Conservation (phyloP, 2,797 vertebrate genomes). For the Remorina albescens region DNA sequence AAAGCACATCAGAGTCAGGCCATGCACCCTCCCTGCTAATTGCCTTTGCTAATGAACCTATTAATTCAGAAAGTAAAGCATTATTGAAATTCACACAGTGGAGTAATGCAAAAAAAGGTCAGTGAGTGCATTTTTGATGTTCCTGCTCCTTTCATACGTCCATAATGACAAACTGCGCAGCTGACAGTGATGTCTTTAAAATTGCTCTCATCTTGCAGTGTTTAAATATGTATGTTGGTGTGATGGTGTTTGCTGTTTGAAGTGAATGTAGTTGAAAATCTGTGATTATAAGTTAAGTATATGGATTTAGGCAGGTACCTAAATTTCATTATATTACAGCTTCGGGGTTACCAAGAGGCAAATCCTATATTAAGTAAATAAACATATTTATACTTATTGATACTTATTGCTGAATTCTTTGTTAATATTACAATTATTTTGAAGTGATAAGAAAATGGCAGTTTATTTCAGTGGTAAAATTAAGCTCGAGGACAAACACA, state of each 20-base stretch:
- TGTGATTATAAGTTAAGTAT: constrained; percentile 26
- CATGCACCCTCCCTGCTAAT: constrained; percentile 48
- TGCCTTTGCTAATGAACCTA: constrained; percentile 69
- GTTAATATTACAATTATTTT: too few relatives aligned
- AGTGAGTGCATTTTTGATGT: constrained; percentile 56
- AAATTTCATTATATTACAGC: constrained; percentile 1
- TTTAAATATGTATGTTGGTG: constrained; percentile 71
- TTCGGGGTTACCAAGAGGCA: background rate
- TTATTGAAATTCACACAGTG: constrained; percentile 66
- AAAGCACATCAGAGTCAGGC: constrained; percentile 57
- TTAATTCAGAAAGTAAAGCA: constrained; percentile 73
- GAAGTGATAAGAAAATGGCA: background rate
- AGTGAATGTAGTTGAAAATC: constrained; percentile 39
- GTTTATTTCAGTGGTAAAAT: background rate
- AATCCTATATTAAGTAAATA: too few relatives aligned
- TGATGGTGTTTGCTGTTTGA: constrained; percentile 42
- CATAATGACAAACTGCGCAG: constrained; percentile 29
- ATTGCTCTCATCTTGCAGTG: constrained; percentile 43
- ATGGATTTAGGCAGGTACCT: constrained; percentile 4
- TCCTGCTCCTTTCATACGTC: constrained; percentile 39
- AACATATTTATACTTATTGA: background rate
- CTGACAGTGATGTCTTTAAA: constrained; percentile 55
- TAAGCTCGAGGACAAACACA: background rate
- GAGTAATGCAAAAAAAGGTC: constrained; percentile 64
- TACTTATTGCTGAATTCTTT: too few relatives aligned